Percentiles rank a stretch among this genome's conserved stretches.
These are phyloP conservation scores for Palythoa grandis DNA, from an alignment of 92 coral and sea anemone species.

Conservation along the genomic window DNA sequence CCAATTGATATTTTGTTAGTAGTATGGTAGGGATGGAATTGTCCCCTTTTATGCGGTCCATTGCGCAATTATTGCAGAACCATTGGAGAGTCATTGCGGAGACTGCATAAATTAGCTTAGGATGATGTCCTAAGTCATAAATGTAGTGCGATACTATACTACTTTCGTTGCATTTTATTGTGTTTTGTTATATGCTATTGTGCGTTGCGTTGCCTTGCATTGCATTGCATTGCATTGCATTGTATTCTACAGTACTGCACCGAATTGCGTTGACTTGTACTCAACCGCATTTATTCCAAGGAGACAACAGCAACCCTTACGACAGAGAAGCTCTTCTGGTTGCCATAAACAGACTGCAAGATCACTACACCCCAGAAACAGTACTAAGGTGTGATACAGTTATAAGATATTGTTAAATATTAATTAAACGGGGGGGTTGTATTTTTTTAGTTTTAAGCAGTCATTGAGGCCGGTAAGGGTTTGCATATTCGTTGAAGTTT, in stretches of 20 bases:
- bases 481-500: too few species aligned
- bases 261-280: background rate
- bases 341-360: constrained; percentile 69
- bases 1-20: too few species aligned
- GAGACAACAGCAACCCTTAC: constrained; percentile 69
- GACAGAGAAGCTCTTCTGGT: constrained; percentile 86
- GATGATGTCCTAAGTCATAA: too few species aligned
- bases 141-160: too few species aligned
- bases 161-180: too few species aligned
- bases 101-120: too few species aligned
- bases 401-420: too few species aligned
- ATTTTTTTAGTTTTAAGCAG: too few species aligned
- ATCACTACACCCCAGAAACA: constrained; percentile 65
- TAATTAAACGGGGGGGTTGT: too few species aligned
- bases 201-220: background rate
- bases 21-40: background rate
- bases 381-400: constrained; percentile 70
- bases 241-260: background rate
- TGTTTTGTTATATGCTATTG: background rate
- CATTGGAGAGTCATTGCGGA: background rate
- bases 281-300: constrained; percentile 27
- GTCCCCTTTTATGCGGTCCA: too few species aligned
- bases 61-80: too few species aligned
- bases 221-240: background rate
- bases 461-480: too few species aligned